Percentiles rank a stretch among this genome's conserved stretches.
phyloP scores from a whole-genome alignment of 2,797 vertebrate species.

The Parauchenoglanis ngamensis region DNA sequence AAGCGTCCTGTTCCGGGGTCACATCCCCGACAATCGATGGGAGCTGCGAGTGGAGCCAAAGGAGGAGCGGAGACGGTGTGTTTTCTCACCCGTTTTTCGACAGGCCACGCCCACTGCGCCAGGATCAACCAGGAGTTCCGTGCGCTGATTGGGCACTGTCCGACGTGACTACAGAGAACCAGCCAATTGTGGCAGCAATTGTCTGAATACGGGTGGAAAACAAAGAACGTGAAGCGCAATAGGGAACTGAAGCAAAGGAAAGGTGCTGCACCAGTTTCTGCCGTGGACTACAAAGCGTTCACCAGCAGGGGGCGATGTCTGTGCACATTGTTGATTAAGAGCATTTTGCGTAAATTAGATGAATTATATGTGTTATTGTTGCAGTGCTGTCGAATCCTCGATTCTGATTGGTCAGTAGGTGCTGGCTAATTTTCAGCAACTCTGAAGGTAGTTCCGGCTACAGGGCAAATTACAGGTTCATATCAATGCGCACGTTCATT shows the following conservation, averaged over 20 bases:
- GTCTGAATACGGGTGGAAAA: not conserved
- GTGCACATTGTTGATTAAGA: not conserved
- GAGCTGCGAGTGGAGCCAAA: constrained; percentile 49
- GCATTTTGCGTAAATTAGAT: not conserved
- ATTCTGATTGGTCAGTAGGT: not conserved
- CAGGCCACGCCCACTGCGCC: constrained; percentile 19
- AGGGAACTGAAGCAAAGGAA: not conserved
- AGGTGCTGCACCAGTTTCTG: constrained; percentile 10
- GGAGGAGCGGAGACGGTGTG: constrained; percentile 25
- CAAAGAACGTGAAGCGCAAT: not conserved
- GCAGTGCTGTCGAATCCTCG: not conserved
- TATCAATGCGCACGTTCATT: not conserved
- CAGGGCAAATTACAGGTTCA: not conserved
- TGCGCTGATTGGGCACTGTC: constrained; percentile 17
- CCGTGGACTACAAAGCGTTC: not conserved
- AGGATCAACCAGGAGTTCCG: not conserved
- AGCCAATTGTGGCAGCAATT: not conserved
- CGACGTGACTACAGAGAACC: not conserved
- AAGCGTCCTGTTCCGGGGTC: constrained; percentile 85
- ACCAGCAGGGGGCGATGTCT: not conserved
- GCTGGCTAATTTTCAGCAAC: not conserved
- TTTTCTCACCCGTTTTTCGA: constrained; percentile 22
- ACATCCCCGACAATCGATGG: constrained; percentile 82
- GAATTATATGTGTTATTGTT: not conserved
- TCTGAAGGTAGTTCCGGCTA: not conserved